Conservation (phyloP, 2,797 vertebrate species). For the Melanotaenia pygmaea region DNA sequence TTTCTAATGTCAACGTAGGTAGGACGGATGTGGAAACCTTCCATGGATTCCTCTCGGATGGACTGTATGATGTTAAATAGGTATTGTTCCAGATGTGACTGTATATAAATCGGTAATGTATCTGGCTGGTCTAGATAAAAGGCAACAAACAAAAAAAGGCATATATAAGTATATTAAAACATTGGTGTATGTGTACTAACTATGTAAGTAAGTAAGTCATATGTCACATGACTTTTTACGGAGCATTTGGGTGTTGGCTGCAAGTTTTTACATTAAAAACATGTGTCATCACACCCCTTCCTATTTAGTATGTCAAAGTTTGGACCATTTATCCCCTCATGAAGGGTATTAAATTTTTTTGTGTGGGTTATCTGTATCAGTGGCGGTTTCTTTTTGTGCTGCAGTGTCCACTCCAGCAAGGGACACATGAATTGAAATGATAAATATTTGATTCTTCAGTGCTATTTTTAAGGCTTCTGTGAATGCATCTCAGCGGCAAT, state of each 20-base stretch:
- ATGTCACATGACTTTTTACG: conserved; percentile 86
- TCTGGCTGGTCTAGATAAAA: conserved; percentile 98
- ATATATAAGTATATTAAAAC: conserved; percentile 89
- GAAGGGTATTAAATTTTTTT: conserved; percentile 85
- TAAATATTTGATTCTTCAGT: conserved; percentile 70
- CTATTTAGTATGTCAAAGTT: conserved; percentile 81
- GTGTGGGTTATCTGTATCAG: conserved; percentile 81
- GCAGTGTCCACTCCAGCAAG: conserved; percentile 37
- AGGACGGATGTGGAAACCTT: conserved; percentile 61
- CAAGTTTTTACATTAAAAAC: conserved; percentile 96
- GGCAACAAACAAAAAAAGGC: conserved; percentile 79
- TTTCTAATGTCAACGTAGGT: conserved; percentile 71
- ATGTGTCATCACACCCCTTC: conserved; percentile 82
- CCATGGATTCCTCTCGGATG: conserved; percentile 67
- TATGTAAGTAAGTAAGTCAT: conserved; percentile 88
- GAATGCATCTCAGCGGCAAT: conserved; percentile 49
- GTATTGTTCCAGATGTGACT: conserved; percentile 90
- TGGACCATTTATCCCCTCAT: conserved; percentile 81
- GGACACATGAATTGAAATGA: conserved; percentile 40
- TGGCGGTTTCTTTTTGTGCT: conserved; percentile 62
- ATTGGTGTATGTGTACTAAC: conserved; percentile 89
- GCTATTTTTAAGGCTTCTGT: conserved; percentile 71
- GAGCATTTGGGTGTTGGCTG: conserved; percentile 85
- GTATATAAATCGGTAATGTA: conserved; percentile 89
- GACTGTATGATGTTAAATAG: conserved; percentile 83